These are phyloP conservation scores for Melanophora roralis DNA, from an alignment of 2,888 invertebrate genomes.

Conservation along the genomic window DNA sequence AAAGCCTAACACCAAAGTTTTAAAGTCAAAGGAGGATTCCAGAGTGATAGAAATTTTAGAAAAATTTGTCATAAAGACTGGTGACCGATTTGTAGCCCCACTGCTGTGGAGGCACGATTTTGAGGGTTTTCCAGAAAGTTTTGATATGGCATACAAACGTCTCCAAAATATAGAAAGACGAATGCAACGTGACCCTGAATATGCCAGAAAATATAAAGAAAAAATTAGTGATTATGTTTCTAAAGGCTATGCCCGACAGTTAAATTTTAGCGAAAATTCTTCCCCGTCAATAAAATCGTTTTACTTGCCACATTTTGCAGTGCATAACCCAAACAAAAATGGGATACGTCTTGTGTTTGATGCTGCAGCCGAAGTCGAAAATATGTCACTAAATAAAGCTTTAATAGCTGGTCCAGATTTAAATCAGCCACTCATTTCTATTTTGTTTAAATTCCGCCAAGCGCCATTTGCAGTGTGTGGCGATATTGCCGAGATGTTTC, in stretches of 20 bases:
- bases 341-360: slow-evolving; percentile 30
- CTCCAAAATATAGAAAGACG: neutral
- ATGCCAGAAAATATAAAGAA: neutral
- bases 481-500: slow-evolving; percentile 51
- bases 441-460: slow-evolving; percentile 37
- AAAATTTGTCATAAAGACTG: neutral
- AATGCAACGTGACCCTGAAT: neutral
- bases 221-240: neutral
- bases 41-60: slow-evolving; percentile 17
- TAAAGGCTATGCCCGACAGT: neutral
- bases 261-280: neutral
- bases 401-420: slow-evolving; percentile 13
- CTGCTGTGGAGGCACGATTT: slow-evolving; percentile 25
- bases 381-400: slow-evolving; percentile 9
- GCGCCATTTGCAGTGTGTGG: slow-evolving; percentile 39
- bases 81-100: slow-evolving; percentile 24
- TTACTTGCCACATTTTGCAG: neutral
- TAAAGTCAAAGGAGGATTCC: slow-evolving; percentile 5
- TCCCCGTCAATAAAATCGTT: neutral
- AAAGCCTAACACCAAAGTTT: neutral
- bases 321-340: neutral
- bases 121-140: slow-evolving; percentile 31
- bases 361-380: slow-evolving; percentile 2
- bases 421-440: neutral
- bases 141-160: neutral